These are phyloP conservation scores for Enteromius anoplus DNA, from an alignment of 2,797 vertebrate species.

Conservation along the genomic window DNA sequence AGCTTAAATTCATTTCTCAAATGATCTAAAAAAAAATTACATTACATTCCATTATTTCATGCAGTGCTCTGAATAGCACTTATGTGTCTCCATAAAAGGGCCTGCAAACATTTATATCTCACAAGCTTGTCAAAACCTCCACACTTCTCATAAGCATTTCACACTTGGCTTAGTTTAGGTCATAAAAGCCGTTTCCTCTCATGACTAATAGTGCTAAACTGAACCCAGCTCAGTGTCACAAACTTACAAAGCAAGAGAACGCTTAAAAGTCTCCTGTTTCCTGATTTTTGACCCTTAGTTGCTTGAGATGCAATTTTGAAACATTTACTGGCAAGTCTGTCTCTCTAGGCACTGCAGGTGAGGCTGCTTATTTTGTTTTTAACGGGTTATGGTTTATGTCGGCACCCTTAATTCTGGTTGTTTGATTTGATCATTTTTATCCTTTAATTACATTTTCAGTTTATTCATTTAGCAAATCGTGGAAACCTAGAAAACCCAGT, in stretches of 20 bases:
- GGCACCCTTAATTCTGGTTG: neutral
- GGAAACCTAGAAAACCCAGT: neutral
- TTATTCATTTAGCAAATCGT: neutral
- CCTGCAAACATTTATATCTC: neutral
- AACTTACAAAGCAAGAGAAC: neutral
- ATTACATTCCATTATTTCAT: neutral
- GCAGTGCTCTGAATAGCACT: neutral
- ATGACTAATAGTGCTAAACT: neutral
- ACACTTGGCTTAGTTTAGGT: neutral
- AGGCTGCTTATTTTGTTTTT: conserved; percentile 1
- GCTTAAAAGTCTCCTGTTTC: neutral
- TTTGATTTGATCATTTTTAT: neutral
- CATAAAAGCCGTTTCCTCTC: neutral
- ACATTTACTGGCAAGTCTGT: conserved; percentile 10
- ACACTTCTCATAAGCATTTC: conserved; percentile 5
- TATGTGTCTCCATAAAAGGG: neutral
- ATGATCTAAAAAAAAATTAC: no score
- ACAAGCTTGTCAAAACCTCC: neutral
- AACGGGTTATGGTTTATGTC: neutral
- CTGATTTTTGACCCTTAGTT: conserved; percentile 7
- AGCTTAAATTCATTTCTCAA: neutral
- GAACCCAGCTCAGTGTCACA: conserved; percentile 1
- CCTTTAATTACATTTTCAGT: neutral
- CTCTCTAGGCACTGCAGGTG: conserved; percentile 9
- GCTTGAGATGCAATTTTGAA: neutral